A percentile compares a stretch with the other conserved stretches of the same genome.
phyloP scores from a whole-genome alignment of 1,140 invertebrate genomes.

The honey bee (Apis mellifera) region DNA sequence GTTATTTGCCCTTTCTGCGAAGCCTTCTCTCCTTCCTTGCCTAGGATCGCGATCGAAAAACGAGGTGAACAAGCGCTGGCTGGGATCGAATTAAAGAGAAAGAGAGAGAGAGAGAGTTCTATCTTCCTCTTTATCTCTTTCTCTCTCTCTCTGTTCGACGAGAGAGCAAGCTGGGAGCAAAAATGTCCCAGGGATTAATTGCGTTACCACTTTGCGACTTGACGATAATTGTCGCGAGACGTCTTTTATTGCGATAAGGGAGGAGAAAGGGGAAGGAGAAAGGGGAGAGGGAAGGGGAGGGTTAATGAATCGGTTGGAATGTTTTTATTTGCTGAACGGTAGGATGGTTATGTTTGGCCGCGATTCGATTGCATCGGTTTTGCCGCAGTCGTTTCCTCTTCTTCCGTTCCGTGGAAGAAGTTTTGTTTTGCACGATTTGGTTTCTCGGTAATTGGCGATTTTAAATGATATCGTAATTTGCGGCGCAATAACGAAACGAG shows the following conservation, averaged over 20 bases:
- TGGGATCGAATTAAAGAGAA: conserved; percentile 15
- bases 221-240: neutral
- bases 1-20: conserved; percentile 53
- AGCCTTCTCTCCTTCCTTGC: neutral
- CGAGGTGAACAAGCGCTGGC: neutral
- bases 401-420: too few relatives aligned
- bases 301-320: neutral
- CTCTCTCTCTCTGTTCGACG: neutral
- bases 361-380: too few relatives aligned
- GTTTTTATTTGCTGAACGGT: neutral
- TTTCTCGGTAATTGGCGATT: too few relatives aligned
- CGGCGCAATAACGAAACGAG: too few relatives aligned
- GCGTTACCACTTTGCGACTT: neutral
- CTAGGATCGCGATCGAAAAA: conserved; percentile 39
- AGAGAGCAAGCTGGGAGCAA: neutral
- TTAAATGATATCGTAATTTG: too few relatives aligned
- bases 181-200: conserved; percentile 9
- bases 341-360: too few relatives aligned
- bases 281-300: neutral
- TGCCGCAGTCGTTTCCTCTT: too few relatives aligned
- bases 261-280: too few relatives aligned
- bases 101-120: too few relatives aligned
- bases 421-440: too few relatives aligned
- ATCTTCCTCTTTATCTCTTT: neutral
- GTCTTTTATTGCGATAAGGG: neutral